phyloP scores from a whole-genome alignment of 2,888 invertebrate species.

The Parnassius glacialis region DNA sequence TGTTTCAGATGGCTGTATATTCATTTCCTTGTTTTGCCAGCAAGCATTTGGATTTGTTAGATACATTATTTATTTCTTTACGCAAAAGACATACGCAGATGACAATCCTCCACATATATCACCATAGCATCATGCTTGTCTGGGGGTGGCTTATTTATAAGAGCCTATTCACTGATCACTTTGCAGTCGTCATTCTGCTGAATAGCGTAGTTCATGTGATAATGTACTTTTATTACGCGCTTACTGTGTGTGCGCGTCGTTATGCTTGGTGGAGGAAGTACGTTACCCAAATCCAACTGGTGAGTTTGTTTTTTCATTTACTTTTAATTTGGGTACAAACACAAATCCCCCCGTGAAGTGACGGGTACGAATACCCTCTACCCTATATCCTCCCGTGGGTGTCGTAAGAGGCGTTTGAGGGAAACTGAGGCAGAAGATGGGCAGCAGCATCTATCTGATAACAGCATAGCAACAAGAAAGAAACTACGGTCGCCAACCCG shows the following conservation, averaged over 20 bases:
- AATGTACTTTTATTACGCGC: slow-evolving; percentile 91
- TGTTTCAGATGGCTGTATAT: too few species aligned
- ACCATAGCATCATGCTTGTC: slow-evolving; percentile 89
- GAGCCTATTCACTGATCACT: slow-evolving; percentile 88
- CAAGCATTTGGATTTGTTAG: slow-evolving; percentile 88
- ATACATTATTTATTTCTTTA: slow-evolving; percentile 93
- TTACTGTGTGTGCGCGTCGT: slow-evolving; percentile 87
- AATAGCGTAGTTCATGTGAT: slow-evolving; percentile 90
- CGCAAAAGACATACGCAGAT: slow-evolving; percentile 90
- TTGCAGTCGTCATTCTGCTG: slow-evolving; percentile 85
- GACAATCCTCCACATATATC: slow-evolving; percentile 93
- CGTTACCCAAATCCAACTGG: slow-evolving; percentile 90
- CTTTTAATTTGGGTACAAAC: not conserved
- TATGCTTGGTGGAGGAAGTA: slow-evolving; percentile 94
- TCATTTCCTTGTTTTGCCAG: slow-evolving; percentile 84
- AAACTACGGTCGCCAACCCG: too few species aligned
- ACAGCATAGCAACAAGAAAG: too few species aligned
- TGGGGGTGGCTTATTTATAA: slow-evolving; percentile 89
- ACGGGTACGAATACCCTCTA: too few species aligned
- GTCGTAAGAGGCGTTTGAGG: too few species aligned
- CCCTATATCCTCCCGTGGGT: too few species aligned
- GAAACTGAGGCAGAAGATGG: too few species aligned
- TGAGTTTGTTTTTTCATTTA: slow-evolving; percentile 51
- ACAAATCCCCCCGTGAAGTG: not conserved
- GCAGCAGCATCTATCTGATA: too few species aligned